phyloP scores from a whole-genome alignment of 2,797 vertebrate species.

The Pseudomugil tenellus region DNA sequence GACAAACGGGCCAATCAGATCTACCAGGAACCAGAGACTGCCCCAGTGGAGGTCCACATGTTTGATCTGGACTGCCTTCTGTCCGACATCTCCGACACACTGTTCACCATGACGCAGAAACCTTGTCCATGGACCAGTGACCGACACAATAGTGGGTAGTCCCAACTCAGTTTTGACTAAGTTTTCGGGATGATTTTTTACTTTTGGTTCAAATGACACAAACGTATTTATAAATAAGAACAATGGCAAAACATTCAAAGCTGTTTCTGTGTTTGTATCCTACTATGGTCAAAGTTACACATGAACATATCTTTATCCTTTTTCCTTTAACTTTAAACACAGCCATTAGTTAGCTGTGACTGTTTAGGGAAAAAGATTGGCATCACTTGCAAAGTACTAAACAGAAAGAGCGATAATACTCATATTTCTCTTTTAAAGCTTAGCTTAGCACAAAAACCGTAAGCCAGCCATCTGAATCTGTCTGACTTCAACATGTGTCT shows the following conservation, averaged over 20 bases:
- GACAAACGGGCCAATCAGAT: constrained; percentile 92
- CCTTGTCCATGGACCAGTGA: constrained; percentile 83
- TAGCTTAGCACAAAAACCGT: neutral
- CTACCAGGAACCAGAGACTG: constrained; percentile 87
- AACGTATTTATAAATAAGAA: neutral
- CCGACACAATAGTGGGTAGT: constrained; percentile 85
- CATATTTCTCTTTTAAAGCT: neutral
- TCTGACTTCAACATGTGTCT: neutral
- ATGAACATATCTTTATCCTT: neutral
- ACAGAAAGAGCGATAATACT: neutral
- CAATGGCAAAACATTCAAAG: neutral
- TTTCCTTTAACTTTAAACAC: neutral
- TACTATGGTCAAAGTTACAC: neutral
- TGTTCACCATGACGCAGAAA: constrained; percentile 96
- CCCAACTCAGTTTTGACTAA: neutral
- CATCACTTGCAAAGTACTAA: too few relatives aligned
- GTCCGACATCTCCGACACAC: constrained; percentile 95
- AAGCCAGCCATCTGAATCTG: neutral
- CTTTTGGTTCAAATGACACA: neutral
- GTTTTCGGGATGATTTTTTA: constrained; percentile 5
- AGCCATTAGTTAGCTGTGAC: neutral
- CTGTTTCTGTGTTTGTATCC: neutral
- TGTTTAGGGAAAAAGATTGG: too few relatives aligned
- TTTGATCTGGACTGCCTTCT: constrained; percentile 94
- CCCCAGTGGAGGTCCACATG: constrained; percentile 88